Evolutionary conservation across 2,113 vertebrate species (phyloP).

Genomic region (Haliaeetus leucogaster): DNA sequence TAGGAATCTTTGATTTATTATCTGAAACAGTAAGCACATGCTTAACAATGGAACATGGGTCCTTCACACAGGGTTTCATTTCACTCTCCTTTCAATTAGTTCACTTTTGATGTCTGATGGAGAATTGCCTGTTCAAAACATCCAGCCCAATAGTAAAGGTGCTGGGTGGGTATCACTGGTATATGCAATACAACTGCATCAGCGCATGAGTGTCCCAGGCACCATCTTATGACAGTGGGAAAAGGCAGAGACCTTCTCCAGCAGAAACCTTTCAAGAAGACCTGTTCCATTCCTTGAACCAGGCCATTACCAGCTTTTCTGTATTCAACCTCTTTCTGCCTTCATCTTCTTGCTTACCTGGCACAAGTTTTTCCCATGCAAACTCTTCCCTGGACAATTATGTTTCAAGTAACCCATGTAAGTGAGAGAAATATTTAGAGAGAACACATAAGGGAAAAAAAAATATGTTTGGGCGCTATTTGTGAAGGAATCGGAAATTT

Average conservation of each 20-base stretch:
- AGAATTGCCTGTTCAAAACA: neutral
- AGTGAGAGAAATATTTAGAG: neutral
- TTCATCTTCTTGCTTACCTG: neutral
- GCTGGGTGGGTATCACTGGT: neutral
- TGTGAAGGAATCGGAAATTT: neutral
- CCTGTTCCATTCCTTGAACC: neutral
- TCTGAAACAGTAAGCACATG: neutral
- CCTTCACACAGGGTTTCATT: neutral
- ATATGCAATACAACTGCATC: too few relatives aligned
- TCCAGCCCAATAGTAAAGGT: too few relatives aligned
- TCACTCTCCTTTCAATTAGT: neutral
- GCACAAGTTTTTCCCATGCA: neutral
- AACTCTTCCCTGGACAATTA: neutral
- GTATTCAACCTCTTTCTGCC: neutral
- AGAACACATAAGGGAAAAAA: neutral
- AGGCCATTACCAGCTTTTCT: neutral
- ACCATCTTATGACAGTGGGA: accelerated
- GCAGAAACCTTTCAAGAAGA: neutral
- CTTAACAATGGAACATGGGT: neutral
- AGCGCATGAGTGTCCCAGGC: neutral
- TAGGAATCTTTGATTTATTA: neutral
- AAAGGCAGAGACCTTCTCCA: neutral
- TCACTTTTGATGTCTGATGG: neutral
- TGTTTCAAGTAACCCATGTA: neutral
- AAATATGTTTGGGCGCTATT: neutral